A percentile compares a stretch with the other conserved stretches of the same genome.
Conservation (phyloP, 2,888 invertebrate genomes). For the Caenorhabditis wallacei region DNA sequence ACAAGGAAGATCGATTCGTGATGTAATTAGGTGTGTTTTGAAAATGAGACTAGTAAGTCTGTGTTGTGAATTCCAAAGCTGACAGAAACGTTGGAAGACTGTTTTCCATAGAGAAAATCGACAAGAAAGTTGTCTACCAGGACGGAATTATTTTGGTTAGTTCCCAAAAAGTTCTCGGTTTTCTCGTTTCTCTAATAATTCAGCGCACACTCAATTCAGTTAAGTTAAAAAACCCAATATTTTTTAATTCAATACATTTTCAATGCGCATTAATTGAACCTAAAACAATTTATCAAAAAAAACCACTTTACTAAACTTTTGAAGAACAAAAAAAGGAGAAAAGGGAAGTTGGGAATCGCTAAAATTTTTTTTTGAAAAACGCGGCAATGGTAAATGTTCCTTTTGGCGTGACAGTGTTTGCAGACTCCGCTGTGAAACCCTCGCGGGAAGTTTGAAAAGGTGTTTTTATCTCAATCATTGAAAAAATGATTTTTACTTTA, state of each 20-base stretch:
- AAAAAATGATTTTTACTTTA: not conserved
- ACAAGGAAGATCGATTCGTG: conserved; percentile 36
- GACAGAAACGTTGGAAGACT: not conserved
- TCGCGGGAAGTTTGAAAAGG: conserved; percentile 16
- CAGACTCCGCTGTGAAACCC: conserved; percentile 9
- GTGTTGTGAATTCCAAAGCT: not conserved
- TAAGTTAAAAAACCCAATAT: too few relatives aligned
- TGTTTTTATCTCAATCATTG: not conserved
- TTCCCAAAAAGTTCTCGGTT: too few relatives aligned
- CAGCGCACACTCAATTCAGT: too few relatives aligned
- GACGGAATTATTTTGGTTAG: too few relatives aligned
- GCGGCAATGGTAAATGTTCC: conserved; percentile 31
- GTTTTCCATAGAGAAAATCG: not conserved
- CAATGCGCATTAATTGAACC: too few relatives aligned
- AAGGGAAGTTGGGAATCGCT: not conserved
- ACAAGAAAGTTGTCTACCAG: too few relatives aligned
- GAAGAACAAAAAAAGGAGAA: not conserved
- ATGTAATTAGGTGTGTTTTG: conserved; percentile 60
- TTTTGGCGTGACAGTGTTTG: conserved; percentile 50
- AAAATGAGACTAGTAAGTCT: conserved; percentile 7
- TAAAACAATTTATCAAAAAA: too few relatives aligned
- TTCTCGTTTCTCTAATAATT: too few relatives aligned
- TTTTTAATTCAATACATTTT: too few relatives aligned
- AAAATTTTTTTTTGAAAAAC: conserved; percentile 39
- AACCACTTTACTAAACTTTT: not conserved